These are phyloP conservation scores for Scomber scombrus DNA, from an alignment of 2,113 vertebrate species.

Conservation along the genomic window DNA sequence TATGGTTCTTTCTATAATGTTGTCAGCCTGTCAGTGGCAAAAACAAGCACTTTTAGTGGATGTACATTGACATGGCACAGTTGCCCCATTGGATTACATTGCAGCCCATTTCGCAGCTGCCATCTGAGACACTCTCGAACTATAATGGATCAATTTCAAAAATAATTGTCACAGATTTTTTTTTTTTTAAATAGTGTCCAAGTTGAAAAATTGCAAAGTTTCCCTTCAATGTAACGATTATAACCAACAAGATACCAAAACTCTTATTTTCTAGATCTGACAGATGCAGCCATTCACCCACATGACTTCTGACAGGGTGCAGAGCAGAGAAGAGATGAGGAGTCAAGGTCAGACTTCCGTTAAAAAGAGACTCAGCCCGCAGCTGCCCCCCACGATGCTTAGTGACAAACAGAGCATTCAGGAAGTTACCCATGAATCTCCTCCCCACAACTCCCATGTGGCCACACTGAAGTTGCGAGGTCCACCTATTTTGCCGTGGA, in stretches of 20 bases:
- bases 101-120: too few relatives aligned
- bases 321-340: constrained; percentile 55
- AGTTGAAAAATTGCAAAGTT: too few relatives aligned
- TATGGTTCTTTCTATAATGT: too few relatives aligned
- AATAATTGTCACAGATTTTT: too few relatives aligned
- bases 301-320: neutral
- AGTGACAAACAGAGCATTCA: constrained; percentile 81
- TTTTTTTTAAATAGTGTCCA: too few relatives aligned
- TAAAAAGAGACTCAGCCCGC: constrained; percentile 46
- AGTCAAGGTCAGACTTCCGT: constrained; percentile 71
- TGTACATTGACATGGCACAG: too few relatives aligned
- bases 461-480: constrained; percentile 85
- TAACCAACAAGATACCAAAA: neutral
- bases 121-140: too few relatives aligned
- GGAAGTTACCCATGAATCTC: constrained; percentile 87
- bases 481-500: constrained; percentile 84
- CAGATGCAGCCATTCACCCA: constrained; percentile 35
- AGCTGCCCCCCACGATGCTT: constrained; percentile 45
- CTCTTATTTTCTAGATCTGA: neutral
- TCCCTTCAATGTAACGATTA: neutral
- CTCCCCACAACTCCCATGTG: constrained; percentile 87
- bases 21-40: too few relatives aligned
- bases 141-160: too few relatives aligned
- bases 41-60: too few relatives aligned
- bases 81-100: too few relatives aligned